Conservation (phyloP, 2,888 invertebrate species). For the Lithosia quadra region DNA sequence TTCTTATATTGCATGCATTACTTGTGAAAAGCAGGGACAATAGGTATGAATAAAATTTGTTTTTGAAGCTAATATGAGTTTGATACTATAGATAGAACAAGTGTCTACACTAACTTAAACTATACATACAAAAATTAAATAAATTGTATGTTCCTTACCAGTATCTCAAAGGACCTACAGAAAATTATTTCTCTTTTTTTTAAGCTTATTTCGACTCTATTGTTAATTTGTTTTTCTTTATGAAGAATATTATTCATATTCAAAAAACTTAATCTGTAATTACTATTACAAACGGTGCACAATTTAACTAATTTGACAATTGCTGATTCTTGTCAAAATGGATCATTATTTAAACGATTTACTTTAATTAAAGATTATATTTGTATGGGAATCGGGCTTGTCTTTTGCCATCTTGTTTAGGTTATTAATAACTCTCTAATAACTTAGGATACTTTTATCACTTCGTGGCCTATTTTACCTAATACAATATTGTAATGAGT, state of each 20-base stretch:
- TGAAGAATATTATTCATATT: too few species aligned
- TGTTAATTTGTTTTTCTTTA: too few species aligned
- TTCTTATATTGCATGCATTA: slow-evolving; percentile 68
- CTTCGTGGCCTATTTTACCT: not conserved
- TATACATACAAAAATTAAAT: too few species aligned
- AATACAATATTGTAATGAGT: not conserved
- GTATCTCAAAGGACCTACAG: too few species aligned
- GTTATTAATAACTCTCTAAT: not conserved
- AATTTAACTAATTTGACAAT: not conserved
- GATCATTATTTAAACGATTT: not conserved
- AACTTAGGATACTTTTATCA: too few species aligned
- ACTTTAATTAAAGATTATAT: not conserved
- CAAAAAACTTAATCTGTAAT: too few species aligned
- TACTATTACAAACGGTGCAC: not conserved
- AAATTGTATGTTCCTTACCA: too few species aligned
- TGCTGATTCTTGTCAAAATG: not conserved
- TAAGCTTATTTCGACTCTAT: too few species aligned
- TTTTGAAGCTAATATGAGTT: slow-evolving; percentile 3
- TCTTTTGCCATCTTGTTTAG: not conserved
- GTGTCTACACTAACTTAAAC: too few species aligned
- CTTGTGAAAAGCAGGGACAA: slow-evolving; percentile 62
- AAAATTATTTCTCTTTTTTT: too few species aligned
- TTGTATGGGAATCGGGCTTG: not conserved
- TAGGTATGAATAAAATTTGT: slow-evolving; percentile 62
- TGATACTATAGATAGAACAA: too few species aligned